A percentile compares a stretch with the other conserved stretches of the same genome.
Conservation (phyloP, 1,140 invertebrate species). For the Drosophila santomea region DNA sequence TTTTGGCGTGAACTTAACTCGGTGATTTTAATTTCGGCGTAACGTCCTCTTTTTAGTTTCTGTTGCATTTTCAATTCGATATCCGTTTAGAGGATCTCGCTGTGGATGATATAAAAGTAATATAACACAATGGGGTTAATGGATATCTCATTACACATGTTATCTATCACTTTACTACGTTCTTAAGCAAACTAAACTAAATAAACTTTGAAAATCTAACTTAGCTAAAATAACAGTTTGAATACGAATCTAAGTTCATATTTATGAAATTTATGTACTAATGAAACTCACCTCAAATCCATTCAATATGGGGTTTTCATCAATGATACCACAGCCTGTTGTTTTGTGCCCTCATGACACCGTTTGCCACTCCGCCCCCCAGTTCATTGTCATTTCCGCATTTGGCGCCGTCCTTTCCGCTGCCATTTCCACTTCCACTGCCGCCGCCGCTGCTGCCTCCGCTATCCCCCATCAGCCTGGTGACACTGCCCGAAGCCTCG, state of each 20-base stretch:
- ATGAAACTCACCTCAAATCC: conserved; percentile 76
- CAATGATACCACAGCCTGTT: conserved; percentile 84
- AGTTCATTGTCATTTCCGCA: conserved; percentile 15
- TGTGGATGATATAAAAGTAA: conserved; percentile 11
- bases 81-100: conserved; percentile 59
- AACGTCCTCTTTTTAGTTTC: conserved; percentile 14
- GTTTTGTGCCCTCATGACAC: conserved; percentile 71
- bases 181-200: too few species aligned
- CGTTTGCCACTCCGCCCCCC: conserved; percentile 39
- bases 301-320: conserved; percentile 80
- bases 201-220: too few species aligned
- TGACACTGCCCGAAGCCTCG: conserved; percentile 53
- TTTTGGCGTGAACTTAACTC: conserved; percentile 6
- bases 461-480: conserved; percentile 23
- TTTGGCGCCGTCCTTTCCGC: conserved; percentile 27
- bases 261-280: not conserved
- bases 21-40: conserved; percentile 40
- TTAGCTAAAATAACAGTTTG: too few species aligned
- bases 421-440: conserved; percentile 16
- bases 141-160: too few species aligned
- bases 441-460: conserved; percentile 26
- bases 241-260: too few species aligned
- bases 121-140: too few species aligned
- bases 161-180: too few species aligned
- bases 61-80: conserved; percentile 31